Base-by-base conservation (phyloP, 2,797 vertebrate species). In the Chrysocyon brachyurus region DNA sequence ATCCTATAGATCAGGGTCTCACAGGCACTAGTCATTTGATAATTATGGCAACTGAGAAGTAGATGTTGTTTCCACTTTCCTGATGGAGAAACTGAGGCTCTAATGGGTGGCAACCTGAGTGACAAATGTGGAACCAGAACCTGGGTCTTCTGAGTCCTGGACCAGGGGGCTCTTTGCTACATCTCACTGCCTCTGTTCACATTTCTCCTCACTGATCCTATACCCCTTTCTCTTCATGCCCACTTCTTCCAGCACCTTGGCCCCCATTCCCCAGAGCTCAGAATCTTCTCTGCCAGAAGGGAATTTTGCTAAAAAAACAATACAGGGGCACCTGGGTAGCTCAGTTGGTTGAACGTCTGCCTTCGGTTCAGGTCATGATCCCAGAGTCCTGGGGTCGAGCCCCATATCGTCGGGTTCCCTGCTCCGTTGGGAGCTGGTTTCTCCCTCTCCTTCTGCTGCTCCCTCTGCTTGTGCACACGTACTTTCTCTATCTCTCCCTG, bases 241-340 rank as follows among this genome's bases (percentile, higher is more conserved):
- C 15, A 9, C 11, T 61, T 72, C 33, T 78, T 46, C 6, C 11
- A 75, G 16, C 31, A n/a, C 54, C 36, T 57, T 14, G 63, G 17
- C 22, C 26, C 16, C 57, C 31, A 31, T 64, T 57, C 49, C 31
- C 61, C 3, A n/a, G 56, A n/a, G 46, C 28, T 33, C 22, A 57
- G 16, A 4, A 22, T 33, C 68, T 88, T 83, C 17, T 73, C 63
- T 72, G 14, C 12, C 52, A 28, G 61, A 63, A 10, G 46, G 28
- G 12, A 85, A 94, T 94, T 96, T 68, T 95, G n/a, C 78, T 82
- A 63, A 57, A 68, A 68, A 90, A 46, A 46, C 40, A 46, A 46
- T 46, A 8, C 40, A 46, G 40, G 40, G 40, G 7, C 40, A 46
- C 40, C 40, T 46, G 40, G 40, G 40, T 46, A 46, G 40, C 7